Percentiles rank a stretch among this genome's conserved stretches.
Evolutionary conservation across 2,113 vertebrate species (phyloP).

Genomic region (Oplegnathus fasciatus): DNA sequence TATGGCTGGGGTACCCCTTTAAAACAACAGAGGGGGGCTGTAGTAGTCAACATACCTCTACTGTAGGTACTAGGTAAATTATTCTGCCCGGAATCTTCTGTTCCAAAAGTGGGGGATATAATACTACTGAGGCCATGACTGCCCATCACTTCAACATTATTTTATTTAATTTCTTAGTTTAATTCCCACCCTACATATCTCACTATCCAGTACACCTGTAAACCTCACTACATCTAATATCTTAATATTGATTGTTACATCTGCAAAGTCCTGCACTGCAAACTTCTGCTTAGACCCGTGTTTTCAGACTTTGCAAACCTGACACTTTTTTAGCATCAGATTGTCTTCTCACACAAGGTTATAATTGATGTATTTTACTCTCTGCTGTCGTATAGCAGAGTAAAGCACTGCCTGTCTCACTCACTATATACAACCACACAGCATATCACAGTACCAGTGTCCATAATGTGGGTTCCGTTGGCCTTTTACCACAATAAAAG

Average conservation of each 20-base stretch:
- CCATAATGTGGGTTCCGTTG: neutral
- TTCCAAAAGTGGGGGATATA: neutral
- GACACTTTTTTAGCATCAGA: slow-evolving; percentile 11
- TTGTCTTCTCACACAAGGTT: neutral
- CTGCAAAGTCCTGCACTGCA: slow-evolving; percentile 10
- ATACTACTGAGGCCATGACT: neutral
- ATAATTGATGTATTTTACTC: slow-evolving; percentile 2
- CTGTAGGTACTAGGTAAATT: neutral
- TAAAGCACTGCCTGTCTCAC: neutral
- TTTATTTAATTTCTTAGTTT: neutral
- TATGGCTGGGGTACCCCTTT: neutral
- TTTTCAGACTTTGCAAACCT: slow-evolving; percentile 26
- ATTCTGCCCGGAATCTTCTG: neutral
- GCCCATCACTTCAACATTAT: neutral
- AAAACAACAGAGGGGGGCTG: too few species aligned
- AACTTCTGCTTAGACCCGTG: slow-evolving; percentile 19
- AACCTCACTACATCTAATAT: neutral
- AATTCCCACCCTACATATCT: neutral
- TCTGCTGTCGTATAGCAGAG: neutral
- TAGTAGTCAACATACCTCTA: neutral
- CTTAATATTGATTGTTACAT: slow-evolving; percentile 4
- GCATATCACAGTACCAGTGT: too few species aligned
- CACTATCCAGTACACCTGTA: neutral
- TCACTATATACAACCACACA: neutral
- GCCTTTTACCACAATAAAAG: neutral